Percentiles rank a stretch among this genome's conserved stretches.
phyloP scores from a whole-genome alignment of 2,797 vertebrate genomes.

The Thripadectes ignobilis region DNA sequence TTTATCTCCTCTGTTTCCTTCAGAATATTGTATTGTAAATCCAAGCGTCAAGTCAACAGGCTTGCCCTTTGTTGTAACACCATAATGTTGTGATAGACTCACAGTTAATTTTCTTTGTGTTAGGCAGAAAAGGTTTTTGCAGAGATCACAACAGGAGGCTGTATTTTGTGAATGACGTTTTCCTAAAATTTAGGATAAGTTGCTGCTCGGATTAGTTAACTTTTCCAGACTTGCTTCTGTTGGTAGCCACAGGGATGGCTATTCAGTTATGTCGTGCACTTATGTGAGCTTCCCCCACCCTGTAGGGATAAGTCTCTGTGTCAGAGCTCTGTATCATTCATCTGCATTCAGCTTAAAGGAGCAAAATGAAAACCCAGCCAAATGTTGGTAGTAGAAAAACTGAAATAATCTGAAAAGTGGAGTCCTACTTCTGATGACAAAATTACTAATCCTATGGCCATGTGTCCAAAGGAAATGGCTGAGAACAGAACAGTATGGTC shows the following conservation, averaged over 20 bases:
- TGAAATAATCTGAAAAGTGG: slow-evolving; percentile 22
- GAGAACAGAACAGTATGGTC: not conserved
- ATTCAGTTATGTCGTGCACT: not conserved
- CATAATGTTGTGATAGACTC: not conserved
- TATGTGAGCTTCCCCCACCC: not conserved
- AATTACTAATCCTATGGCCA: not conserved
- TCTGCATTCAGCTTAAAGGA: not conserved
- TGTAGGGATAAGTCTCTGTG: not conserved
- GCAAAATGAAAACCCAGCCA: not conserved
- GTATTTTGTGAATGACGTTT: not conserved
- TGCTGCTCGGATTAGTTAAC: not conserved
- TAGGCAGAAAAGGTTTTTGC: not conserved
- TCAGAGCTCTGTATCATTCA: not conserved
- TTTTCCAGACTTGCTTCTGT: not conserved
- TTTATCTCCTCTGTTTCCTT: not conserved
- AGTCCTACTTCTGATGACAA: not conserved
- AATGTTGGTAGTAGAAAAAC: not conserved
- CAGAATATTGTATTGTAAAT: not conserved
- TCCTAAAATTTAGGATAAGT: not conserved
- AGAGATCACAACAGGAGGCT: not conserved
- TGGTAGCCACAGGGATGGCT: not conserved
- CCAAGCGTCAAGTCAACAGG: not conserved
- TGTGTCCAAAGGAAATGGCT: not conserved
- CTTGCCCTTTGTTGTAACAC: not conserved
- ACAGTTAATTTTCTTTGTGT: not conserved